Evolutionary conservation across 2,797 vertebrate species (phyloP).

Genomic region (Columba guinea): DNA sequence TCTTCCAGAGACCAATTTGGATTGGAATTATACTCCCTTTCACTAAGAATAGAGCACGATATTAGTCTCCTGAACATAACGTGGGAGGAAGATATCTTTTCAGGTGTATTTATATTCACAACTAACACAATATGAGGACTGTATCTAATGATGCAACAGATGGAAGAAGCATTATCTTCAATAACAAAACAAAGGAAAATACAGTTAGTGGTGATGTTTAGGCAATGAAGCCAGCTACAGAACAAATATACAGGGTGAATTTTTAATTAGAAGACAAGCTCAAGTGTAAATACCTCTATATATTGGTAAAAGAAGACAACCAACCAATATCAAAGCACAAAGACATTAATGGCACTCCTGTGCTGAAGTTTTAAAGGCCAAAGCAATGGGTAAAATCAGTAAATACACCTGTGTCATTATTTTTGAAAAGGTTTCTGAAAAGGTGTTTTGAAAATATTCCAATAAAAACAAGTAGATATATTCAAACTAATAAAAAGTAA

Average conservation of each 20-base stretch:
- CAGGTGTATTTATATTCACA: conserved; percentile 5
- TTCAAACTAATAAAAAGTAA: conserved; percentile 10
- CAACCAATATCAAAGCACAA: neutral
- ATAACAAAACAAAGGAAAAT: conserved; percentile 3
- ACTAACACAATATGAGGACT: neutral
- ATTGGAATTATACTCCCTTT: neutral
- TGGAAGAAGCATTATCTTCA: neutral
- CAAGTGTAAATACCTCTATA: neutral
- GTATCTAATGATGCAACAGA: neutral
- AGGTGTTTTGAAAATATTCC: neutral
- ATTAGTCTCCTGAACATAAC: neutral
- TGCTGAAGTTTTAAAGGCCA: neutral
- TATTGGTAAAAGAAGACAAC: neutral
- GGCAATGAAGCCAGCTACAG: neutral
- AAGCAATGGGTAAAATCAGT: neutral
- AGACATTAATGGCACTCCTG: neutral
- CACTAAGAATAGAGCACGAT: neutral
- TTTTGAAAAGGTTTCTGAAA: neutral
- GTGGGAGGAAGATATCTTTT: neutral
- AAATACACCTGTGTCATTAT: neutral
- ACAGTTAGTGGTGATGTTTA: neutral
- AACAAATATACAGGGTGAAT: neutral
- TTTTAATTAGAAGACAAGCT: neutral
- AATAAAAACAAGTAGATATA: neutral
- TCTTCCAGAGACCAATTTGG: neutral